Base-by-base conservation (phyloP, 2,888 invertebrate genomes). In the Stenotaenia linearis region DNA sequence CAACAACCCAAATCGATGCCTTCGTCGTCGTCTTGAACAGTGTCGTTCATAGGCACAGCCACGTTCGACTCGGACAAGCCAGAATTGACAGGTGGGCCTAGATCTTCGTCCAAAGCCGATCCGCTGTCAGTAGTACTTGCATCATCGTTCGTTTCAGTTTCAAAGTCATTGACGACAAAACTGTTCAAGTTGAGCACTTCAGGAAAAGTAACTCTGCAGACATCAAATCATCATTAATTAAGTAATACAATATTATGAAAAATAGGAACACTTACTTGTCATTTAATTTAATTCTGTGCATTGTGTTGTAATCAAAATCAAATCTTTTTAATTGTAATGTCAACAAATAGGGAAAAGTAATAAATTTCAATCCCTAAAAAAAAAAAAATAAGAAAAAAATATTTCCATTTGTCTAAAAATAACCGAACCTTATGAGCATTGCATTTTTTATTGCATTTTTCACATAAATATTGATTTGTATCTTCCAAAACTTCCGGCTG, bases 261-360 rank as follows among this genome's bases (percentile, higher is more conserved):
- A 75, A 32, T 0, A 10, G 10, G 32, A n/a, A 1, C 18, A 35
- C 90, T 88, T 85, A 92, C 92, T 91, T 92, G 87, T 95, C 94
- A 85, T 95, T 95, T 69, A 96, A 88, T 86, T 96, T 96, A 82
- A 95, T 93, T 82, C 95, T 89, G 85, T 93, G 92, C 89, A 93
- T 91, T 6, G 93, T 93, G 83, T 89, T 90, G 84, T 93, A 94
- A 86, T 96, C 95, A 85, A 95, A 96, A 87, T 95, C 95, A 85
- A 96, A 96, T 81, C 96, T 89, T 85, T 95, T 96, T 83, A 96
- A 88, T 85, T 95, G 95, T 82, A 96, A 88, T 0, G 94, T 94
- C 75, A 96, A 87, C 81, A 96, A 88, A 85, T 96, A 95, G 0
- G 96, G 95, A 85, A 96, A 94, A 82, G 92, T 91, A 23, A 91